Conservation (phyloP, 2,113 vertebrate species). For the Accipiter virgatus region DNA sequence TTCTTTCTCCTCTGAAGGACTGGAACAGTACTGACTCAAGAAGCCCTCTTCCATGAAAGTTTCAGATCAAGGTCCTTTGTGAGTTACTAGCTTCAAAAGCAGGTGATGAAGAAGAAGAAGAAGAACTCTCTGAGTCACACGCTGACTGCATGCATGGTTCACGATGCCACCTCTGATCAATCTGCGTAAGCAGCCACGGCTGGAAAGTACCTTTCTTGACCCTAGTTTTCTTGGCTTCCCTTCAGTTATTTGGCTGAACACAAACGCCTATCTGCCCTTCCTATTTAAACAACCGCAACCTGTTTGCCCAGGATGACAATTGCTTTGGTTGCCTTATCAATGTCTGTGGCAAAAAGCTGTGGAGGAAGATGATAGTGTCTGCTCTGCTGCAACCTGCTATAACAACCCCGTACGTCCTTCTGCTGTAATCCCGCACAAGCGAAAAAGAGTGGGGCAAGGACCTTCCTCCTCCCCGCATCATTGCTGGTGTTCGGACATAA, state of each 20-base stretch:
- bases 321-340: not conserved
- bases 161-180: not conserved
- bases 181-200: rapidly evolving
- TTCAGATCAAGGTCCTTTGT: not conserved
- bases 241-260: not conserved
- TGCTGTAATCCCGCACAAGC: not conserved
- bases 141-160: rapidly evolving
- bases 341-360: not conserved
- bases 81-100: not conserved
- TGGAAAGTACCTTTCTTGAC: not conserved
- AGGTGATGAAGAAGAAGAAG: not conserved
- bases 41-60: not conserved
- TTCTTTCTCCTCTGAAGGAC: not conserved
- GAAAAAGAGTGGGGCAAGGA: not conserved
- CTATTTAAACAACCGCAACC: not conserved
- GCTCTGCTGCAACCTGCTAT: not conserved
- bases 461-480: not conserved
- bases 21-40: not conserved
- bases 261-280: not conserved
- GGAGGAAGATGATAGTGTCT: not conserved
- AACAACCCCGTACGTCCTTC: not conserved
- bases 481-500: not conserved
- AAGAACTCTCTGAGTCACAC: not conserved
- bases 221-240: not conserved
- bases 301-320: not conserved